phyloP scores from a whole-genome alignment of 2,888 invertebrate genomes.

The Caenorhabditis macrosperma region DNA sequence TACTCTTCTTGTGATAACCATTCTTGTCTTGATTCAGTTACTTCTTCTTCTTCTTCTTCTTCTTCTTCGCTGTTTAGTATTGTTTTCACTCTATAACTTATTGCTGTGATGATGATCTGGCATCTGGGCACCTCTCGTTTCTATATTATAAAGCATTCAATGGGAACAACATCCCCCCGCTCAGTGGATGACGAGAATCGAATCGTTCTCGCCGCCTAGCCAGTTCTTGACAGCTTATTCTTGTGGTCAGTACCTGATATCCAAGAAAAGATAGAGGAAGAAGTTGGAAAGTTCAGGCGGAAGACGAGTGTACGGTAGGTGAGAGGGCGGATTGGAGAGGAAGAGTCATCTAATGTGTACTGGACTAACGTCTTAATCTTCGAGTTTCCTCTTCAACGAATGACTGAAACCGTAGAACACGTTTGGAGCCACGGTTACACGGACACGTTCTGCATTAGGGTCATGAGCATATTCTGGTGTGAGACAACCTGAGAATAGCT shows the following conservation, averaged over 20 bases:
- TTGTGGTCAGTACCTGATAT: neutral
- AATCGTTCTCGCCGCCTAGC: neutral
- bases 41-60: neutral
- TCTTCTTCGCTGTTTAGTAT: no score
- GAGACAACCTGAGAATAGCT: no score
- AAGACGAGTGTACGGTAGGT: neutral
- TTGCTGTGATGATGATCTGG: slow-evolving; percentile 49
- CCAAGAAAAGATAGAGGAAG: neutral
- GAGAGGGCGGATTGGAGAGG: no score
- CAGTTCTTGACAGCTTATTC: slow-evolving; percentile 21
- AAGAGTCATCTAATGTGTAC: no score
- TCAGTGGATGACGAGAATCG: no score
- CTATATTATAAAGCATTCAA: slow-evolving; percentile 14
- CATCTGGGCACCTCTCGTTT: slow-evolving; percentile 13
- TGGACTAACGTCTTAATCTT: no score
- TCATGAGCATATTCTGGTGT: no score
- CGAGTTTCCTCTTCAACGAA: no score
- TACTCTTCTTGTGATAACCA: neutral
- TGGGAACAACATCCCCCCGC: neutral
- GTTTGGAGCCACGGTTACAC: no score
- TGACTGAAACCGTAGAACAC: no score
- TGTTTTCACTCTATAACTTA: slow-evolving; percentile 15
- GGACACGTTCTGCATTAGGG: no score
- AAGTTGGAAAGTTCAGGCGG: neutral
- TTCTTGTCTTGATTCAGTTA: neutral